These are phyloP conservation scores for Paradoxurus hermaphroditus DNA, from an alignment of 2,113 vertebrate species.

Conservation along the genomic window DNA sequence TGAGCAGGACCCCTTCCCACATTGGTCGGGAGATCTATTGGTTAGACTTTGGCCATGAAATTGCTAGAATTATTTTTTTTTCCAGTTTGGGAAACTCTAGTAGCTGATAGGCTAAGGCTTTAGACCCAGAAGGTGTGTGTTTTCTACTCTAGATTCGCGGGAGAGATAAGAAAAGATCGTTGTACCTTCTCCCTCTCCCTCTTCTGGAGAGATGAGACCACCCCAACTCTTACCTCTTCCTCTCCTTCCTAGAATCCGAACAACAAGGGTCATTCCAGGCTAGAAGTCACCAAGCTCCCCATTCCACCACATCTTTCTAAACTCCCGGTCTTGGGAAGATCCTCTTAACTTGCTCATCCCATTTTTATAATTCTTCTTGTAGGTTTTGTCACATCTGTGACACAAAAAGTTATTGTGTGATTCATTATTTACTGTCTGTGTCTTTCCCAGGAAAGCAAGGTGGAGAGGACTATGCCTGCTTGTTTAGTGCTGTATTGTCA, in stretches of 20 bases:
- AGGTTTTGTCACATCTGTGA: not conserved
- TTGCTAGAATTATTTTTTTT: not conserved
- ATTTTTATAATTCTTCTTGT: not conserved
- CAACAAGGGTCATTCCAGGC: not conserved
- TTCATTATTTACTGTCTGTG: not conserved
- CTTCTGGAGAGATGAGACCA: not conserved
- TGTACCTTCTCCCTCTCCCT: not conserved
- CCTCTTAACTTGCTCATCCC: not conserved
- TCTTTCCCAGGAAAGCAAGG: not conserved
- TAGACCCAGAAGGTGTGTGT: not conserved
- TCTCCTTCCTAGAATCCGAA: not conserved
- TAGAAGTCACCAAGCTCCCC: not conserved
- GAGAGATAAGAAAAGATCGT: too few relatives aligned
- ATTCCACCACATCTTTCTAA: not conserved
- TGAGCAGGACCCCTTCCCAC: not conserved
- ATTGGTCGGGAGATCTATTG: not conserved
- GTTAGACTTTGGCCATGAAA: not conserved
- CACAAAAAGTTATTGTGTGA: not conserved
- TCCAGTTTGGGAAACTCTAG: not conserved
- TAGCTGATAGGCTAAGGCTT: not conserved
- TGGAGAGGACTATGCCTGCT: not conserved
- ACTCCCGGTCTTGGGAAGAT: not conserved
- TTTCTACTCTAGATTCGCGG: not conserved
- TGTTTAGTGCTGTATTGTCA: not conserved
- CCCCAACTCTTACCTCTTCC: not conserved